Base-by-base conservation (phyloP, 1,140 invertebrate genomes). In the Panulirus ornatus region DNA sequence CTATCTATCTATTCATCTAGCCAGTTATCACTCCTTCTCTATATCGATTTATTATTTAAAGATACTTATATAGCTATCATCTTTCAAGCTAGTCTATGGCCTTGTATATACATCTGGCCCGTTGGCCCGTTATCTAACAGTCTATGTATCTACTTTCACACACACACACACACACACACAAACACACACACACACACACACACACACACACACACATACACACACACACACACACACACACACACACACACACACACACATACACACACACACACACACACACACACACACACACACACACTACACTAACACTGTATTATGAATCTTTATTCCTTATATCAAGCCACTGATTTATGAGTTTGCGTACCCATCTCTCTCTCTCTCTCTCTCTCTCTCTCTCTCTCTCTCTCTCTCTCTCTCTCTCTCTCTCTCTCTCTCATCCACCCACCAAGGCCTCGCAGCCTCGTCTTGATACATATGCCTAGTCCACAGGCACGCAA, bases 321-420 rank as follows among this genome's bases (percentile, higher is more conserved):
- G n/a, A n/a, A n/a, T n/a, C n/a, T n/a, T n/a, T n/a, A n/a, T n/a
- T n/a, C n/a, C n/a, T n/a, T n/a, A n/a, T n/a, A n/a, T n/a, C n/a
- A n/a, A n/a, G n/a, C n/a, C n/a, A n/a, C n/a, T n/a, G n/a, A n/a
- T n/a, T n/a, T n/a, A n/a, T n/a, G n/a, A n/a, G n/a, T n/a, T n/a
- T n/a, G n/a, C n/a, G n/a, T 75, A 16, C 16, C 36, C 47, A 38
- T 81, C n/a, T 81, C 27, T 81, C n/a, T 47, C 27, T 58, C 44
- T 81, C 44, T 54, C 9, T 81, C 34, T 19, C 34, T 81, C 34
- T 36, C 5, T 81, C 78, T 81, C 47, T 81, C 78, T 58, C 78
- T 47, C 36, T 38, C 27, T 34, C 34, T 30, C 8, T 75, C 71
- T 75, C 1, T 36, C 71, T 75, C 2, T 38, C 22, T 75, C 14